Conservation (phyloP, 1,140 invertebrate genomes). For the Apolygus lucorum region DNA sequence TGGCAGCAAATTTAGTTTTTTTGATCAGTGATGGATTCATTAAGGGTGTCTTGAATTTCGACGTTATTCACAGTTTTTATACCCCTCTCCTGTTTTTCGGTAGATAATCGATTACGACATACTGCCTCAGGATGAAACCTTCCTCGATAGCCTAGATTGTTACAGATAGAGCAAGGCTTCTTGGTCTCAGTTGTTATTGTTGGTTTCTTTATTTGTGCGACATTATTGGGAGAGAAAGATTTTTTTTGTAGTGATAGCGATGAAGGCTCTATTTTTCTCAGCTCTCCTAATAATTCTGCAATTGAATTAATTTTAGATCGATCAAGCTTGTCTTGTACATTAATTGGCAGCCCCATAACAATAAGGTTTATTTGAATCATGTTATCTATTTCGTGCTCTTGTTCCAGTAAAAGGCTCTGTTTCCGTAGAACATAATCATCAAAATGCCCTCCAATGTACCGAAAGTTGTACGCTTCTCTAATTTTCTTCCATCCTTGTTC, state of each 20-base stretch:
- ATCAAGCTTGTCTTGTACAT: slow-evolving; percentile 34
- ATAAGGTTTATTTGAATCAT: slow-evolving; percentile 33
- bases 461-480: slow-evolving; percentile 36
- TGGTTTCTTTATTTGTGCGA: not conserved
- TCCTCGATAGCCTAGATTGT: slow-evolving; percentile 6
- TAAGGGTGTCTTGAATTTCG: not conserved
- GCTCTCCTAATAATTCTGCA: not conserved
- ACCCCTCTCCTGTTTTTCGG: not conserved
- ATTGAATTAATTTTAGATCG: slow-evolving; percentile 21
- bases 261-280: slow-evolving; percentile 10
- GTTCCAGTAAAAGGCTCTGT: slow-evolving; percentile 34
- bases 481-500: too few species aligned
- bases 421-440: slow-evolving; percentile 38
- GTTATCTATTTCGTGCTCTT: not conserved
- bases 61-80: not conserved
- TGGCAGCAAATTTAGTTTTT: too few species aligned
- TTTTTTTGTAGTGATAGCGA: not conserved
- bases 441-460: slow-evolving; percentile 34
- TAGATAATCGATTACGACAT: not conserved
- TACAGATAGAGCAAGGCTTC: slow-evolving; percentile 18
- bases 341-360: slow-evolving; percentile 33
- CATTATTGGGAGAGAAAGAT: not conserved
- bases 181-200: not conserved
- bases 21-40: too few species aligned
- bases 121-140: slow-evolving; percentile 9